Percentiles rank a stretch among this genome's conserved stretches.
phyloP scores from a whole-genome alignment of 2,888 invertebrate species.

The Penaeus monodon region DNA sequence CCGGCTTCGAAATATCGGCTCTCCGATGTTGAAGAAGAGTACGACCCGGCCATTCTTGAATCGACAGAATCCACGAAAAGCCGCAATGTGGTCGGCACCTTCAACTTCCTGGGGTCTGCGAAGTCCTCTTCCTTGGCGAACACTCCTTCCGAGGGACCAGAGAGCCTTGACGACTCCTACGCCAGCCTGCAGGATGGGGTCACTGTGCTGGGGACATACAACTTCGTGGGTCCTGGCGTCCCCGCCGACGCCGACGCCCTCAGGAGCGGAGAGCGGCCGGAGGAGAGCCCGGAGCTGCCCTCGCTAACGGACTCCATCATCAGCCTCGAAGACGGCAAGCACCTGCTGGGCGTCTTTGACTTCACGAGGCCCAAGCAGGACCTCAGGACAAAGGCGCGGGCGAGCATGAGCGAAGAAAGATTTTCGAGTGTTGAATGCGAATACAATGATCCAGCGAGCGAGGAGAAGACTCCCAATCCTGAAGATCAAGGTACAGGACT shows the following conservation, averaged over 20 bases:
- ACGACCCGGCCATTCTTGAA: background rate
- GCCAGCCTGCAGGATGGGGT: conserved; percentile 15
- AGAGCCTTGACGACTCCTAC: conserved; percentile 2
- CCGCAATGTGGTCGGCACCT: conserved; percentile 15
- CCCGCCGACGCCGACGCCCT: background rate
- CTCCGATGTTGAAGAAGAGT: background rate
- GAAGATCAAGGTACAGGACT: too few species aligned
- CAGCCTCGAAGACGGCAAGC: conserved; percentile 53
- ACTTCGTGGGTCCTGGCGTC: conserved; percentile 5
- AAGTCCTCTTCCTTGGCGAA: background rate
- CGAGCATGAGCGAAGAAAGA: too few species aligned
- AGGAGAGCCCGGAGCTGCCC: background rate
- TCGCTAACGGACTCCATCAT: conserved; percentile 29
- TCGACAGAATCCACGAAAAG: background rate
- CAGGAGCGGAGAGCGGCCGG: background rate
- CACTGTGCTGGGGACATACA: conserved; percentile 22
- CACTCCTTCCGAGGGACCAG: background rate
- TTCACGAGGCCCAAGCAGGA: conserved; percentile 23
- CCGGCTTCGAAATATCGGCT: background rate
- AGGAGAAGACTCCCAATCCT: too few species aligned
- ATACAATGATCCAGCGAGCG: too few species aligned
- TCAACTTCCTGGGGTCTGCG: conserved; percentile 13
- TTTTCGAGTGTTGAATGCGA: too few species aligned
- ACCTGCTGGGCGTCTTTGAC: conserved; percentile 46
- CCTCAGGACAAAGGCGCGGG: too few species aligned